Evolutionary conservation across 2,113 vertebrate species (phyloP), one percentile per base, ranked within the genome.

Genomic region (Zootoca vivipara): DNA sequence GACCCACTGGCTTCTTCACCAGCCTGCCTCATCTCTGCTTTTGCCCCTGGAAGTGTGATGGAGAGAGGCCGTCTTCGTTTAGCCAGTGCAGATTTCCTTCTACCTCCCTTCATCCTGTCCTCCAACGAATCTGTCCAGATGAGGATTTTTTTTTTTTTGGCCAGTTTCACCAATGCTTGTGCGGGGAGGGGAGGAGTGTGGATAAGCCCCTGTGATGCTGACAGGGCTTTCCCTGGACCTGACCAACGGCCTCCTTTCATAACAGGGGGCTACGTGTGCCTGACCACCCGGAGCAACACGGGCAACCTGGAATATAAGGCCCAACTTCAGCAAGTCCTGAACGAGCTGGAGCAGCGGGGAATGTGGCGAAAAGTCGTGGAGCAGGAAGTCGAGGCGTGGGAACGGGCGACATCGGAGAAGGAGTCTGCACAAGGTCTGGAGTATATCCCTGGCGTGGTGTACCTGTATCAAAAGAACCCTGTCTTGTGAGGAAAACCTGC

Each of bases 191-290:
- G 6, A 13, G 2, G 46, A 52, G 5, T 26, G 16, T 65, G 16
- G 22, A 22, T 10, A 24, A 30, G 65, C 1, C 65, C 65, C 65
- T 28, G 65, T 69, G 65, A 24, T 9, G 65, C 65, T 24, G 5
- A 28, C 20, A 24, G 46, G 46, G 46, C 10, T 10, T 52, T 67
- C 3, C 38, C 62, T 26, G 1, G 7, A 9, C 13, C 7, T 30
- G 26, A 5, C 0, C 38, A 42, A 1, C 8, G 2, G 7, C 67
- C 30, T 40, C 0, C 52, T 75, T n/a, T 65, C 7, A 35, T 16
- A 13, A 16, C 90, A 99, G 98, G 98, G 6, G 98, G 98, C 7
- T 96, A 96, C 62, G 56, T 98, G 80, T 99, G 98, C 94, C 96
- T 99, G 97, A 99, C 98, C 0, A 99, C 98, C 0, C 97, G 98